Evolutionary conservation across 2,888 invertebrate species (phyloP).

Genomic region (Lumbricus terrestris): DNA sequence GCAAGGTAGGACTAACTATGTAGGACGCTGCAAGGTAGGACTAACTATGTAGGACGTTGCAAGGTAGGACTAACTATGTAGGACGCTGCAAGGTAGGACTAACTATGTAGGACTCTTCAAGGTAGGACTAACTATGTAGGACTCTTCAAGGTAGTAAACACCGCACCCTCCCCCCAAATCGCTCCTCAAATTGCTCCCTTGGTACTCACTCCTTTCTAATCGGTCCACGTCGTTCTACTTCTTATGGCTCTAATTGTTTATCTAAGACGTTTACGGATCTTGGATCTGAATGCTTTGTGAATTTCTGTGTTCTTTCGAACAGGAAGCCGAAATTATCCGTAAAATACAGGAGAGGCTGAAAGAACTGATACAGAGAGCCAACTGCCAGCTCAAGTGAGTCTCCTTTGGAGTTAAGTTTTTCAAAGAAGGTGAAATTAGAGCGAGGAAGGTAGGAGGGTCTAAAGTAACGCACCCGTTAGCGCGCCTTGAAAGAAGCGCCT

Average conservation of each 20-base stretch:
- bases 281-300: background rate
- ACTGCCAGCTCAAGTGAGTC: constrained; percentile 61
- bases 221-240: background rate
- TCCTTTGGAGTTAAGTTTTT: background rate
- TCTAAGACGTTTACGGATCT: too few species aligned
- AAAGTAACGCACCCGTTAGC: background rate
- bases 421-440: background rate
- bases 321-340: constrained; percentile 78
- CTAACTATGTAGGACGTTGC: too few species aligned
- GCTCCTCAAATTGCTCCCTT: background rate
- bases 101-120: too few species aligned
- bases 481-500: background rate
- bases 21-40: too few species aligned
- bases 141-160: too few species aligned
- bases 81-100: too few species aligned
- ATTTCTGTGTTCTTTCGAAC: constrained; percentile 51
- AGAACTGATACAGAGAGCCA: constrained; percentile 69
- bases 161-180: background rate
- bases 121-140: too few species aligned
- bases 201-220: background rate
- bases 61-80: too few species aligned
- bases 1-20: too few species aligned
- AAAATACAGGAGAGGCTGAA: constrained; percentile 77
- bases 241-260: background rate
- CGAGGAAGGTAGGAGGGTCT: background rate